Evolutionary conservation across 1,140 invertebrate species (phyloP), one percentile per base, ranked within the genome.

Genomic region (Aphelinus certus): DNA sequence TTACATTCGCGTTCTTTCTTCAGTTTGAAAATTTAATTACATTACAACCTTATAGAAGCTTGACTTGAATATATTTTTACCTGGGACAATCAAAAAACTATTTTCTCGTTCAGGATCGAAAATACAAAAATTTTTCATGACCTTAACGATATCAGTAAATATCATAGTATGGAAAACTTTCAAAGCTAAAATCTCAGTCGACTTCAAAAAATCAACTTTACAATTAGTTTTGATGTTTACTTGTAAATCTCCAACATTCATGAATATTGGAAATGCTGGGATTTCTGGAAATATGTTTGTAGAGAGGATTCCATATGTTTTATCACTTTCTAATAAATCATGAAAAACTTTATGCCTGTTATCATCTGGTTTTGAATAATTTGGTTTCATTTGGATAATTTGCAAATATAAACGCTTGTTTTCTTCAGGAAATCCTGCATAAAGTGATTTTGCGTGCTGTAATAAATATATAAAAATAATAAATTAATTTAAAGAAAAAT

Each of bases 181-280:
- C 3, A 95, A 83, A 5, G 88, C 75, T 57, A 88, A 77, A n/a
- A 94, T 90, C 80, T 93, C 79, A 5, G 87, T 78, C 1, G 83
- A 7, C 2, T 83, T 88, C 5, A 96, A 81, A 1, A 47, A 66
- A 2, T 94, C 70, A n/a, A 81, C 83, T 3, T 80, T 79, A 45
- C 88, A 77, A 81, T 94, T 89, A 48, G 88, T 76, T 78, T 83
- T 83, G 5, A 97, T 76, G 10, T 88, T 80, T 10, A 96, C 92
- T 62, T 88, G 87, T 2, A 98, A 89, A 85, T 96, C 92, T 0
- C 97, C 97, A 42, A 93, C 91, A 42, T 93, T 90, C 62, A 96
- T 92, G 82, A 94, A 99, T 67, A 98, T 90, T 0, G 97, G 95
- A 89, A 99, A 99, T 61, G 89, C 84, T 66, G 93, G 92, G 45